A percentile compares a stretch with the other conserved stretches of the same genome.
These are phyloP conservation scores for Nothoprocta pentlandii DNA, from an alignment of 2,113 vertebrate species.

Conservation along the genomic window DNA sequence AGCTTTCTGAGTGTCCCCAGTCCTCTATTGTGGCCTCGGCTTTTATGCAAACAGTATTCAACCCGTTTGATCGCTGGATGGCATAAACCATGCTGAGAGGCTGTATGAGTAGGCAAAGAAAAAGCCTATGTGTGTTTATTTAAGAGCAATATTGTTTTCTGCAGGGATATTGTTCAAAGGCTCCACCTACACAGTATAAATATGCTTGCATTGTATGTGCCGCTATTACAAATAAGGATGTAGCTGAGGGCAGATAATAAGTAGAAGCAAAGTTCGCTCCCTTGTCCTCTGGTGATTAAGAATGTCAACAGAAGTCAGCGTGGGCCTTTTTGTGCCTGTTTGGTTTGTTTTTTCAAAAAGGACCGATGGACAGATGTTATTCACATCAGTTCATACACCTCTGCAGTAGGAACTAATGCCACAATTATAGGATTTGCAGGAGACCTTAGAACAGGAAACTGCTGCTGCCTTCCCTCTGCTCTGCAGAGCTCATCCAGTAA, in stretches of 20 bases:
- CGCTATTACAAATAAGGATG: constrained; percentile 13
- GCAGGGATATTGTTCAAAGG: not conserved
- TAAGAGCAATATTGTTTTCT: constrained; percentile 27
- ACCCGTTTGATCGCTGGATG: constrained; percentile 19
- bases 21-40: not conserved
- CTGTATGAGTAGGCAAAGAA: not conserved
- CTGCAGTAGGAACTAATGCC: not conserved
- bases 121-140: constrained; percentile 43
- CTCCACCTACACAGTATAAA: constrained; percentile 38
- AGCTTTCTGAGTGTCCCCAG: not conserved
- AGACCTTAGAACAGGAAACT: not conserved
- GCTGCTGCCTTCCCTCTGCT: accelerated
- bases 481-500: accelerated
- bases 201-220: not conserved
- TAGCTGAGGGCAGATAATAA: not conserved
- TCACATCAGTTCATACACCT: not conserved
- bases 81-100: constrained; percentile 21
- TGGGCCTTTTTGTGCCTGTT: not conserved
- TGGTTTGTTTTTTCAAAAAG: not conserved
- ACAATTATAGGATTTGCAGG: not conserved
- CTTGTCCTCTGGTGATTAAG: not conserved
- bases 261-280: not conserved
- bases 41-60: constrained; percentile 32
- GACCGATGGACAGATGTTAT: not conserved
- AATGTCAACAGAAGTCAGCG: not conserved